phyloP scores from a whole-genome alignment of 2,113 vertebrate species.

The Varanus salvator region DNA sequence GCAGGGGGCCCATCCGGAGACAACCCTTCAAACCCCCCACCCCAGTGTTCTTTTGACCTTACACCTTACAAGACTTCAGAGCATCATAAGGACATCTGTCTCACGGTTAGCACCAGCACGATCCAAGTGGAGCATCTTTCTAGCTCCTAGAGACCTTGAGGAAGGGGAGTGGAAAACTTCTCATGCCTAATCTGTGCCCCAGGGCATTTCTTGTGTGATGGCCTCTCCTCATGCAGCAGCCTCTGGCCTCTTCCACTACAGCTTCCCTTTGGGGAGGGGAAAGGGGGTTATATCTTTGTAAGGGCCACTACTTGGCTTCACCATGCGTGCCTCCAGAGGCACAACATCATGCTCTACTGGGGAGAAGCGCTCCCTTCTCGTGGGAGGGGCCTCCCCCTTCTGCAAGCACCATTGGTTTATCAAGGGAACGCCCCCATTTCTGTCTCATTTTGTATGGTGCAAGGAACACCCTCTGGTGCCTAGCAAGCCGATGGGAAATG shows the following conservation, averaged over 20 bases:
- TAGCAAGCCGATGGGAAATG: slow-evolving; percentile 65
- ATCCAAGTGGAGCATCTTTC: slow-evolving; percentile 87
- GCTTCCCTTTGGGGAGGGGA: slow-evolving; percentile 61
- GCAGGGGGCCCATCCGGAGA: slow-evolving; percentile 80
- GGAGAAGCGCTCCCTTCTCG: slow-evolving; percentile 66
- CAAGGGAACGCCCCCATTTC: slow-evolving; percentile 63
- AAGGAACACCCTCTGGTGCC: slow-evolving; percentile 56
- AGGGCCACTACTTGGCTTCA: slow-evolving; percentile 63
- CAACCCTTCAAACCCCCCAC: slow-evolving; percentile 82
- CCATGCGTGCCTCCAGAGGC: slow-evolving; percentile 48
- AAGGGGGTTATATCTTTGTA: neutral
- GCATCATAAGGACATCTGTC: slow-evolving; percentile 97
- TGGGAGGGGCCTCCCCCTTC: slow-evolving; percentile 65
- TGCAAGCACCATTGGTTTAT: slow-evolving; percentile 63
- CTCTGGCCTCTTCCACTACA: slow-evolving; percentile 66
- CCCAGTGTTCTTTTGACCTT: slow-evolving; percentile 94
- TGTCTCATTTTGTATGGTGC: slow-evolving; percentile 56
- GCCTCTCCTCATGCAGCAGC: slow-evolving; percentile 70
- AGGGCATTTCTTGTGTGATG: slow-evolving; percentile 68
- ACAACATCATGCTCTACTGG: slow-evolving; percentile 64
- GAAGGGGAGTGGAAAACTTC: slow-evolving; percentile 70
- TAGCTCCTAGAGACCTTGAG: slow-evolving; percentile 82
- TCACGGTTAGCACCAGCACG: slow-evolving; percentile 93
- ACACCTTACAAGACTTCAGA: slow-evolving; percentile 94
- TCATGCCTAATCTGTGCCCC: slow-evolving; percentile 68